Conservation (phyloP, 2,888 invertebrate species). For the Pachycephus smyrnensis region DNA sequence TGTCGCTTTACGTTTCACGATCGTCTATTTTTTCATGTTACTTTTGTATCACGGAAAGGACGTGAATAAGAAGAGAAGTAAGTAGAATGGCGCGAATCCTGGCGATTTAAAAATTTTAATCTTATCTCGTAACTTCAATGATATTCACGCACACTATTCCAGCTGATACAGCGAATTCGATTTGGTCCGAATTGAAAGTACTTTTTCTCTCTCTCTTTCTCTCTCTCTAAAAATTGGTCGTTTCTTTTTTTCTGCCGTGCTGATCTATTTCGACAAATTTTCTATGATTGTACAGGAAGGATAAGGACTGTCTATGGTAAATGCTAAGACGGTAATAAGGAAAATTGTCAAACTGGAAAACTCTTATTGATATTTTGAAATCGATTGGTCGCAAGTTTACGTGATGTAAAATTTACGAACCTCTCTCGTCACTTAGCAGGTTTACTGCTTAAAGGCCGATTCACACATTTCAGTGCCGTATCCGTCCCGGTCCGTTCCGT, state of each 20-base stretch:
- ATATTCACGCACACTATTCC: background rate
- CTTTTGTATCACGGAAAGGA: background rate
- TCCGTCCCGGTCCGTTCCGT: too few relatives aligned
- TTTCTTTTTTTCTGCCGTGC: background rate
- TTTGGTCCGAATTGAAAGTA: background rate
- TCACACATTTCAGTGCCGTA: too few relatives aligned
- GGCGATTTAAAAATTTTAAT: background rate
- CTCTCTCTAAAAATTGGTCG: background rate
- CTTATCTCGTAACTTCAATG: background rate
- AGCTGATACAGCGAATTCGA: background rate
- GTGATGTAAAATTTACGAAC: background rate
- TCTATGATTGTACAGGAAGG: background rate
- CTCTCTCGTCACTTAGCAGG: background rate
- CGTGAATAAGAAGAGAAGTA: background rate
- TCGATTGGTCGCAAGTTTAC: background rate
- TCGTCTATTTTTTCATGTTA: conserved; percentile 9
- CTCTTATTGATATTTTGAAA: background rate
- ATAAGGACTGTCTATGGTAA: background rate
- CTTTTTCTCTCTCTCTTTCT: background rate
- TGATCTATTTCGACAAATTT: background rate
- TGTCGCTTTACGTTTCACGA: conserved; percentile 7
- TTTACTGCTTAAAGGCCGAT: too few relatives aligned
- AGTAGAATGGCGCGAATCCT: background rate
- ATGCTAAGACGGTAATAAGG: background rate
- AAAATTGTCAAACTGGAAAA: background rate